These are phyloP conservation scores for Tiliqua scincoides DNA, from an alignment of 2,113 vertebrate genomes.

Conservation along the genomic window DNA sequence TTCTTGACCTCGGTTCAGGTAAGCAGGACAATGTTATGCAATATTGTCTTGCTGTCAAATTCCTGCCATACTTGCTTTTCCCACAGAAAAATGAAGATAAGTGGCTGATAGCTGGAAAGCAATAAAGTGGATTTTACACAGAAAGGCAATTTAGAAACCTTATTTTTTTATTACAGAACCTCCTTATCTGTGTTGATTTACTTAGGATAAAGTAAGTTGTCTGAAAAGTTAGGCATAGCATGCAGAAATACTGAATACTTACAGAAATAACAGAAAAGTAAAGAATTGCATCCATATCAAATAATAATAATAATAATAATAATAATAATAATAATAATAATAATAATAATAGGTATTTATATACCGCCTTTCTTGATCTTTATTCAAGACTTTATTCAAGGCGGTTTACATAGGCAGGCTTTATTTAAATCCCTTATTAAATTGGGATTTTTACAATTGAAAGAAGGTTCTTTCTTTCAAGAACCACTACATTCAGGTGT, in stretches of 20 bases:
- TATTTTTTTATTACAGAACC: constrained; percentile 17
- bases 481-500: too few species aligned
- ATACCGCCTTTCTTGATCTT: too few species aligned
- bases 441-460: too few species aligned
- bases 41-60: neutral
- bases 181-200: neutral
- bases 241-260: neutral
- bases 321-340: too few species aligned
- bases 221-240: constrained; percentile 7
- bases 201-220: neutral
- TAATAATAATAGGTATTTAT: too few species aligned
- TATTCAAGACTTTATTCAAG: too few species aligned
- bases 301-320: too few species aligned
- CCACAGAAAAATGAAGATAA: constrained; percentile 21
- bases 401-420: too few species aligned
- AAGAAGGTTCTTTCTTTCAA: too few species aligned
- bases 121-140: neutral
- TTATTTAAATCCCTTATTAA: too few species aligned
- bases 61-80: constrained; percentile 4
- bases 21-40: neutral
- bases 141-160: constrained; percentile 17
- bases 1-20: fast-evolving
- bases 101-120: neutral
- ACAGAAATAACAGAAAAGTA: neutral
- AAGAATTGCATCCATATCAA: too few species aligned